Evolutionary conservation across 2,113 vertebrate genomes (phyloP).

Genomic region (Platysternon megacephalum): DNA sequence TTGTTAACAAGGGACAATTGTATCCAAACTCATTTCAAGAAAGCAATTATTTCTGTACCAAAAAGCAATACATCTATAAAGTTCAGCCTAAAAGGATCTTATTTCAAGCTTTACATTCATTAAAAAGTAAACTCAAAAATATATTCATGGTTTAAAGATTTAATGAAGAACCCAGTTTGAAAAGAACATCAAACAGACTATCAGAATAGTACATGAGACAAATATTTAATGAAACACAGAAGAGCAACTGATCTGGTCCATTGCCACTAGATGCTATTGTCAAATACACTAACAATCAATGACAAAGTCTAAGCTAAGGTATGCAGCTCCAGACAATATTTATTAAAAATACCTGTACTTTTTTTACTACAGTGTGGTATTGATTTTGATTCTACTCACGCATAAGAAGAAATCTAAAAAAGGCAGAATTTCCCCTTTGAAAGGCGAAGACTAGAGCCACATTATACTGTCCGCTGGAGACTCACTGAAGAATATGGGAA

Average conservation of each 20-base stretch:
- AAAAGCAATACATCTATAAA: background rate
- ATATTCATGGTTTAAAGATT: background rate
- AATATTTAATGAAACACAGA: background rate
- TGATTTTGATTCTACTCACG: background rate
- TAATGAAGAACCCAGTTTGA: background rate
- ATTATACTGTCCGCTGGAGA: background rate
- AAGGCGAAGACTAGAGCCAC: background rate
- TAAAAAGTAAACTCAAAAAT: background rate
- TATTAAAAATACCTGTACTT: background rate
- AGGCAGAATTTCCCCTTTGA: rapidly evolving
- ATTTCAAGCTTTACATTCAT: background rate
- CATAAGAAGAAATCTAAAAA: background rate
- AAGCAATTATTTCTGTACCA: background rate
- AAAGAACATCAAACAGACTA: background rate
- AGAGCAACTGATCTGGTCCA: background rate
- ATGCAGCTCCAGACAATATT: background rate
- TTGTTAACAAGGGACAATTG: background rate
- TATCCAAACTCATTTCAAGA: background rate
- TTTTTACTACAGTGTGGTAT: background rate
- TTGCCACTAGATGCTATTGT: background rate
- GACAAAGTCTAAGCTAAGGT: background rate
- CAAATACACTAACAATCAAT: background rate
- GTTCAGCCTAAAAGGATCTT: background rate
- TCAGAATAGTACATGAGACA: background rate
- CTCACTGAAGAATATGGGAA: background rate